A percentile compares a stretch with the other conserved stretches of the same genome.
Conservation (phyloP, 2,797 vertebrate genomes). For the Microcaecilia unicolor region DNA sequence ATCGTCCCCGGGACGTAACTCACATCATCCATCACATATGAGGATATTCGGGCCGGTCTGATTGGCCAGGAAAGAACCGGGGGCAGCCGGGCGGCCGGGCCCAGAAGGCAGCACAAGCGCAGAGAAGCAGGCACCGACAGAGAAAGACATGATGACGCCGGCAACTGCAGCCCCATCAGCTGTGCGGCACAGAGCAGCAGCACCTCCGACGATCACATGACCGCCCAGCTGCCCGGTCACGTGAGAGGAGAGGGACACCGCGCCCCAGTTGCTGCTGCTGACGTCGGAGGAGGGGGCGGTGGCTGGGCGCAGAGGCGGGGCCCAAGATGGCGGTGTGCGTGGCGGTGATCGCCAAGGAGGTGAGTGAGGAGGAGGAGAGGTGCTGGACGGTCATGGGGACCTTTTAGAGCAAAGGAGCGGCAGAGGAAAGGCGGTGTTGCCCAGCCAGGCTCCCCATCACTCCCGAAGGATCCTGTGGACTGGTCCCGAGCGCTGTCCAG, state of each 20-base stretch:
- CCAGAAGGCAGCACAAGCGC: neutral
- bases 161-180: neutral
- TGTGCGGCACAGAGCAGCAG: neutral
- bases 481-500: no score
- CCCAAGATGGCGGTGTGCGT: slow-evolving; percentile 88
- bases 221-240: neutral
- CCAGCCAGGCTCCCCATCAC: no score
- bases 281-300: no score
- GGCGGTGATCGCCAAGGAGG: slow-evolving; percentile 91
- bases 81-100: neutral
- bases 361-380: no score
- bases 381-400: no score
- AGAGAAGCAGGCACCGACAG: slow-evolving; percentile 13
- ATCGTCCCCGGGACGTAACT: slow-evolving; percentile 31
- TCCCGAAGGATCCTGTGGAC: no score
- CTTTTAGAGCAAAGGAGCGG: no score
- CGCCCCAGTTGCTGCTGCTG: no score
- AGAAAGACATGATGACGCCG: neutral
- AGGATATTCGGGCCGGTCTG: slow-evolving; percentile 68
- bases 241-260: no score
- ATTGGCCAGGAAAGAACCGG: neutral
- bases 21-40: slow-evolving; percentile 94
- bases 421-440: no score
- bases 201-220: rapidly evolving
- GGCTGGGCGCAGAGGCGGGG: neutral